Conservation (phyloP, 2,888 invertebrate genomes). For the Napeogenes inachia region DNA sequence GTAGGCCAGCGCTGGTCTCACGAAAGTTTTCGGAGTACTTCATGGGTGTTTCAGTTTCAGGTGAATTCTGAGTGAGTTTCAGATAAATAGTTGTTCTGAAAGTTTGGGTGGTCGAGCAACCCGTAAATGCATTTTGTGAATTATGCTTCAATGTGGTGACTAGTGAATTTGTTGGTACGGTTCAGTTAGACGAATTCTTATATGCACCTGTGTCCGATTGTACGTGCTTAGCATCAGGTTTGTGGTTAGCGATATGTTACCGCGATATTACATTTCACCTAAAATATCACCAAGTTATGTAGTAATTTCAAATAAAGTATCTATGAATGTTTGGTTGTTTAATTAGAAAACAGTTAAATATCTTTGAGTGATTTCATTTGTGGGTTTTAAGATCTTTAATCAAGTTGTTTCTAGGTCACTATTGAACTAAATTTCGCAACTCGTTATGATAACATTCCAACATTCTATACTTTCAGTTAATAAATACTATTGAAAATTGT, state of each 20-base stretch:
- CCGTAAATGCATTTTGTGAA: slow-evolving; percentile 64
- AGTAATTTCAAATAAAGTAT: slow-evolving; percentile 3
- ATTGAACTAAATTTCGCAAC: slow-evolving; percentile 8
- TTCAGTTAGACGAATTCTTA: slow-evolving; percentile 28
- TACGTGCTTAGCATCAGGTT: slow-evolving; percentile 25
- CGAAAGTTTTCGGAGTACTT: slow-evolving; percentile 4
- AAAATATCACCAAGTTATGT: slow-evolving; percentile 7
- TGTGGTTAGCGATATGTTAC: slow-evolving; percentile 22
- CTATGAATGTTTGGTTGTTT: background rate
- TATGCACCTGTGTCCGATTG: slow-evolving; percentile 27
- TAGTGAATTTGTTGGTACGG: slow-evolving; percentile 44
- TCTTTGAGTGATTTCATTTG: no score
- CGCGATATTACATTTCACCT: slow-evolving; percentile 11
- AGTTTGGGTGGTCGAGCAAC: slow-evolving; percentile 35
- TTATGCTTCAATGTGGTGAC: slow-evolving; percentile 59
- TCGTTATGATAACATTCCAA: slow-evolving; percentile 15
- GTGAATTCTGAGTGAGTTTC: slow-evolving; percentile 12
- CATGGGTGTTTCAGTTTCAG: slow-evolving; percentile 4
- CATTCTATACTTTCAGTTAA: slow-evolving; percentile 7
- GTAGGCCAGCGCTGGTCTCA: slow-evolving; percentile 5
- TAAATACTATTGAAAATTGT: slow-evolving; percentile 8
- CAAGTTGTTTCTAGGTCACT: slow-evolving; percentile 11
- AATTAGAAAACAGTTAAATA: background rate
- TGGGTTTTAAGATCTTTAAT: background rate
- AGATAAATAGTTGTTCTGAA: slow-evolving; percentile 30